Evolutionary conservation across 2,888 invertebrate genomes (phyloP), one percentile per base, ranked within the genome.

Genomic region (Anorthoa munda): DNA sequence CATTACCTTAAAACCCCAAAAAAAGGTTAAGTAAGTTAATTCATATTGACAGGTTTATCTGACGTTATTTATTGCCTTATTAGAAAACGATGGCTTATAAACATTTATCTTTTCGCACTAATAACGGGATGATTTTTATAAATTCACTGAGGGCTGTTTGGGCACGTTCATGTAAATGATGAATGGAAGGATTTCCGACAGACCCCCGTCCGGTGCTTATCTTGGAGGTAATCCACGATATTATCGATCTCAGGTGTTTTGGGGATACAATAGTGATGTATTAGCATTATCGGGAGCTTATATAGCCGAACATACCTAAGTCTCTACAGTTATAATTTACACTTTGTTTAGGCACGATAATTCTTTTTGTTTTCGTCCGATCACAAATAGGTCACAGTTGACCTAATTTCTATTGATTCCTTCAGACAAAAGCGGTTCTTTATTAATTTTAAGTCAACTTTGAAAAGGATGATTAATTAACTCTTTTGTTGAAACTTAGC

Each of bases 151-250:
- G 75, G 65, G 63, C 68, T 61, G 71, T 69, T 65, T 31, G 31
- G 77, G 80, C 84, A 86, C 87, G 86, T 87, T 78, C 77, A 78
- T 82, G 79, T 81, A 77, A 87, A 86, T 81, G 75, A 84, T 87
- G 67, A 66, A 50, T 75, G 69, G 18, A 66, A 75, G 70, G 56
- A 72, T 69, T 64, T 39, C 50, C 75, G 56, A 55, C 66, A 63
- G 64, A 66, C 67, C 63, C 46, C 65, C 23, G 23, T 51, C 55
- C 39, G 46, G 68, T 51, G 70, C 63, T 76, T 76, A 86, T 83
- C 83, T 72, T 69, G n/a, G 60, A 70, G 77, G 81, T 86, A 86
- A 86, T 86, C 79, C 82, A 50, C 51, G 77, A 66, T 86, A 78
- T 84, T 73, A 61, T 76, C 39, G 63, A 70, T 45, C 86, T 72